Evolutionary conservation across 2,113 vertebrate species (phyloP).

Genomic region (Daubentonia madagascariensis): DNA sequence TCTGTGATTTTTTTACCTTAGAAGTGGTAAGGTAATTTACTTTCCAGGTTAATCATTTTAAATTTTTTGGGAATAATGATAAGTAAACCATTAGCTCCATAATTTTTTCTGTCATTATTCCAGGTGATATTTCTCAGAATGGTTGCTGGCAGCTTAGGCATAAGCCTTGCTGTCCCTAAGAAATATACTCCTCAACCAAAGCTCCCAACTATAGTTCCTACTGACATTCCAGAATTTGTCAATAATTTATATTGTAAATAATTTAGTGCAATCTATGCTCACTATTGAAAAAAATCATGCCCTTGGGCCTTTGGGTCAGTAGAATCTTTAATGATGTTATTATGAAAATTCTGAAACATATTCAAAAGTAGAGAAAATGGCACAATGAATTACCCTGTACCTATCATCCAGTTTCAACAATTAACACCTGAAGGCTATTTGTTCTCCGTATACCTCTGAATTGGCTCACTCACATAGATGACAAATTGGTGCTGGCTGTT

Average conservation of each 20-base stretch:
- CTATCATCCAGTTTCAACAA: background rate
- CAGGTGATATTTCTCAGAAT: background rate
- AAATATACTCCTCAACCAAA: background rate
- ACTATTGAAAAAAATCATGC: background rate
- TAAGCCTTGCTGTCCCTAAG: background rate
- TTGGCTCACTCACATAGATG: too few species aligned
- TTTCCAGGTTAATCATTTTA: background rate
- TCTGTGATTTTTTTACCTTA: background rate
- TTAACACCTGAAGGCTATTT: background rate
- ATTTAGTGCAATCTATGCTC: background rate
- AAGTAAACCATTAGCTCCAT: background rate
- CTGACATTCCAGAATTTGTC: background rate
- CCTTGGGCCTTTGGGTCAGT: background rate
- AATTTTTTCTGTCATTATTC: background rate
- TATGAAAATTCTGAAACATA: background rate
- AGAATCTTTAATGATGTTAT: background rate
- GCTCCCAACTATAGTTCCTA: background rate
- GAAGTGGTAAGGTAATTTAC: background rate
- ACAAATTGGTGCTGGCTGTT: background rate
- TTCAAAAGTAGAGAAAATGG: background rate
- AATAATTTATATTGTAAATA: background rate
- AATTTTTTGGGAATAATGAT: background rate
- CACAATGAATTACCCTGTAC: background rate
- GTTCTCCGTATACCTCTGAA: background rate
- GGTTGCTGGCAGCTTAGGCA: background rate